Base-by-base conservation (phyloP, 1,140 invertebrate genomes). In the Drosophila melanogaster region DNA sequence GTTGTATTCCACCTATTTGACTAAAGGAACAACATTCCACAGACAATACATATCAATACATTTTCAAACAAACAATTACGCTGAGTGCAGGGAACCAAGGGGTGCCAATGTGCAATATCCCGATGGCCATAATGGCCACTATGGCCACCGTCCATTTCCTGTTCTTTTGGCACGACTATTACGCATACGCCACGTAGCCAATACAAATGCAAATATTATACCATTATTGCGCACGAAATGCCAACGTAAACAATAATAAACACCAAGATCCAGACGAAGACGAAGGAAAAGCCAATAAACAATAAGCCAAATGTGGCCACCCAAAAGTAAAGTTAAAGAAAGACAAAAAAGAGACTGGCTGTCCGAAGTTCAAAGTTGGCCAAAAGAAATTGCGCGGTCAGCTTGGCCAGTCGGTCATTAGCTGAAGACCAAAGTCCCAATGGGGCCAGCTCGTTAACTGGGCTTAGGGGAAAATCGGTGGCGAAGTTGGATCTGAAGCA, bases 161-260 rank as follows among this genome's bases (percentile, higher is more conserved):
- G 70, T 56, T 67, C 56, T 61, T 67, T 65, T 67, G 49, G 67
- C 57, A 35, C 26, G 57, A 62, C 75, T 65, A 79, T 87, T 89
- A 81, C 83, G 75, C 66, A 87, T 87, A 87, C 83, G 83, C 83
- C 54, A 49, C 69, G 66, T 79, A 62, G 46, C 41, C 65, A 79
- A 74, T 69, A 79, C 77, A 77, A 74, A 86, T 87, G 79, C 83
- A 79, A 87, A 86, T 86, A 81, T 79, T 83, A 76, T 72, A 79
- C 65, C 77, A 85, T 81, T 73, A 80, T 75, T 75, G 78, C 74
- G 81, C 81, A 81, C 65, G 67, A 64, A 81, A 77, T 54, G 51
- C 41, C 69, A 57, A 59, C 41, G 47, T 50, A 77, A 75, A 57
- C 64, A 74, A 70, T 58, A 58, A 77, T 74, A 78, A 77, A 74